A percentile compares a stretch with the other conserved stretches of the same genome.
phyloP scores from a whole-genome alignment of 2,888 invertebrate species.

The Brachycybe producta region DNA sequence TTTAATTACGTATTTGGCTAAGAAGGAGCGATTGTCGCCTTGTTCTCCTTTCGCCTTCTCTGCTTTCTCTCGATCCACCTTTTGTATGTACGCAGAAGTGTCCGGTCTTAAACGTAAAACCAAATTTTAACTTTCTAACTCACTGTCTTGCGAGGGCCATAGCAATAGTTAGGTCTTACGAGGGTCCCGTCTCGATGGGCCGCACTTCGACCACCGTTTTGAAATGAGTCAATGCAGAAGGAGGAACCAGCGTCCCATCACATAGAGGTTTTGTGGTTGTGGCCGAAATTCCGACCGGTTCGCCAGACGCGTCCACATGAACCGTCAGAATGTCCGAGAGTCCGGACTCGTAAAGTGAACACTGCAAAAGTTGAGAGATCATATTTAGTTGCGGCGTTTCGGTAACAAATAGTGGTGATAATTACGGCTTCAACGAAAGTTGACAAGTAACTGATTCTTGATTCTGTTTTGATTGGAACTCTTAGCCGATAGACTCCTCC shows the following conservation, averaged over 20 bases:
- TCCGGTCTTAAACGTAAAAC: conserved; percentile 84
- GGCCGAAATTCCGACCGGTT: conserved; percentile 46
- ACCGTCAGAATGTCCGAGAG: conserved; percentile 64
- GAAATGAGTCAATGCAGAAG: conserved; percentile 37
- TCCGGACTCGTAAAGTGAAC: conserved; percentile 58
- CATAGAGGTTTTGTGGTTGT: conserved; percentile 35
- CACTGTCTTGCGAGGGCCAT: background rate
- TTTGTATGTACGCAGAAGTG: conserved; percentile 87
- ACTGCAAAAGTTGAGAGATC: conserved; percentile 37
- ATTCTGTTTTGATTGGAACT: conserved; percentile 53
- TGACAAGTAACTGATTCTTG: conserved; percentile 25
- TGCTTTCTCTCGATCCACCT: conserved; percentile 79
- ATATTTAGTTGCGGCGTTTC: background rate
- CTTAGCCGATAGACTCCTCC: conserved; percentile 63
- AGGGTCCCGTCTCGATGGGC: conserved; percentile 67
- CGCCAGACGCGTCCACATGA: conserved; percentile 64
- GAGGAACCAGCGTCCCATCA: conserved; percentile 24
- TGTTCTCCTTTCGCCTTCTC: conserved; percentile 53
- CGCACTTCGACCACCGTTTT: conserved; percentile 65
- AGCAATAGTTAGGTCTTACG: conserved; percentile 35
- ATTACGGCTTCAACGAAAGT: conserved; percentile 6
- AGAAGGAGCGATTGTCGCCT: conserved; percentile 80
- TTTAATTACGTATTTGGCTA: conserved; percentile 84
- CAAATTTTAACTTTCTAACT: background rate
- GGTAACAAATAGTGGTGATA: background rate